Evolutionary conservation across 2,113 vertebrate genomes (phyloP).

Genomic region (Oreotrochilus melanogaster): DNA sequence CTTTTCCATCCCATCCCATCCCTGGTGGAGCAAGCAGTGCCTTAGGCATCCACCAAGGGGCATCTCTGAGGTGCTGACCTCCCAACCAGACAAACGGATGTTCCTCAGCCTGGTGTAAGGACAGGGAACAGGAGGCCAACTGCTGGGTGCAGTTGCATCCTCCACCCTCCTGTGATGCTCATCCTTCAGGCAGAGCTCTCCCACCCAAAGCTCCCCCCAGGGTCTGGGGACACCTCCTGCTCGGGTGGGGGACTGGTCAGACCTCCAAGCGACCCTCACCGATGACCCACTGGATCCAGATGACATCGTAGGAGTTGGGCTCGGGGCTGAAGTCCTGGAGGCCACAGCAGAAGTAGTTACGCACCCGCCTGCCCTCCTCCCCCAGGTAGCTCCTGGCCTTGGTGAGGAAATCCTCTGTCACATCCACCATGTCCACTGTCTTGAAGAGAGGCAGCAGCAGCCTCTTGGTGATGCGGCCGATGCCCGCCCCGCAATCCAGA

Average conservation of each 20-base stretch:
- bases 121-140: too few species aligned
- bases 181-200: not conserved
- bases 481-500: slow-evolving; percentile 95
- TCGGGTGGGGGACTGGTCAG: not conserved
- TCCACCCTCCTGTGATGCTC: not conserved
- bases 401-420: slow-evolving; percentile 92
- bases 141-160: too few species aligned
- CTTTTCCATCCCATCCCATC: too few species aligned
- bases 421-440: slow-evolving; percentile 93
- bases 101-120: too few species aligned
- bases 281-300: slow-evolving; percentile 99
- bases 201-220: not conserved
- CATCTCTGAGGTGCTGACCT: too few species aligned
- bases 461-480: slow-evolving; percentile 93
- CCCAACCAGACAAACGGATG: too few species aligned
- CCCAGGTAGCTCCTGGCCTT: slow-evolving; percentile 91
- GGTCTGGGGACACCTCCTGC: fast-evolving
- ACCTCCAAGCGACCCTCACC: slow-evolving; percentile 78
- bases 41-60: too few species aligned
- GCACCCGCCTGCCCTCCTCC: slow-evolving; percentile 87
- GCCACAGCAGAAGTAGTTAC: slow-evolving; percentile 90
- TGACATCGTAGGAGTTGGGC: slow-evolving; percentile 88
- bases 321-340: slow-evolving; percentile 93
- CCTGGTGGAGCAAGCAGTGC: too few species aligned
- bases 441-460: slow-evolving; percentile 92